Conservation (phyloP, 2,113 vertebrate genomes). For the Pitta sordida region DNA sequence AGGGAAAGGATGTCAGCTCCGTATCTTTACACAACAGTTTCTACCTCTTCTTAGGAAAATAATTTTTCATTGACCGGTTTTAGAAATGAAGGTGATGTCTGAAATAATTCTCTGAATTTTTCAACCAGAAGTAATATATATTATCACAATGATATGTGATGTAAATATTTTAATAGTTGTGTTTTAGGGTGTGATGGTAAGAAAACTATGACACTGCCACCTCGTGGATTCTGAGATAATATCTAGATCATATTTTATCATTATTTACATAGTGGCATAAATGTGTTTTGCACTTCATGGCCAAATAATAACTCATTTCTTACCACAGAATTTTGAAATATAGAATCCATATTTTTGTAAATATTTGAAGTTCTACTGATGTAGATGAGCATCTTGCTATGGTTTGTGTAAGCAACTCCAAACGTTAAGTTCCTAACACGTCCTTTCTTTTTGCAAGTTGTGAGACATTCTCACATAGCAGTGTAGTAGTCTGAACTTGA, state of each 20-base stretch:
- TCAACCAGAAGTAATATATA: constrained; percentile 38
- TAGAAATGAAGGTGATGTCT: not conserved
- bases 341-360: not conserved
- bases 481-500: not conserved
- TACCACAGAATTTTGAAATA: not conserved
- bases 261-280: not conserved
- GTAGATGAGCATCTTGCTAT: not conserved
- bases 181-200: constrained; percentile 38
- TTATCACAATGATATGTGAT: constrained; percentile 28
- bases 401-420: not conserved
- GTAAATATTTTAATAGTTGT: constrained; percentile 5
- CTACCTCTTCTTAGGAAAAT: not conserved
- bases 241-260: not conserved
- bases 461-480: not conserved
- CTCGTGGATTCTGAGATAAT: constrained; percentile 66
- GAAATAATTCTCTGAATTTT: constrained; percentile 8
- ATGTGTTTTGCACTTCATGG: not conserved
- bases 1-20: not conserved
- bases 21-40: not conserved
- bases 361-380: not conserved
- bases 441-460: not conserved
- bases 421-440: not conserved
- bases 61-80: not conserved
- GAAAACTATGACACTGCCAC: constrained; percentile 66
- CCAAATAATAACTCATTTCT: not conserved